Evolutionary conservation across 2,113 vertebrate genomes (phyloP).

Genomic region (Protomyctophum bolini): DNA sequence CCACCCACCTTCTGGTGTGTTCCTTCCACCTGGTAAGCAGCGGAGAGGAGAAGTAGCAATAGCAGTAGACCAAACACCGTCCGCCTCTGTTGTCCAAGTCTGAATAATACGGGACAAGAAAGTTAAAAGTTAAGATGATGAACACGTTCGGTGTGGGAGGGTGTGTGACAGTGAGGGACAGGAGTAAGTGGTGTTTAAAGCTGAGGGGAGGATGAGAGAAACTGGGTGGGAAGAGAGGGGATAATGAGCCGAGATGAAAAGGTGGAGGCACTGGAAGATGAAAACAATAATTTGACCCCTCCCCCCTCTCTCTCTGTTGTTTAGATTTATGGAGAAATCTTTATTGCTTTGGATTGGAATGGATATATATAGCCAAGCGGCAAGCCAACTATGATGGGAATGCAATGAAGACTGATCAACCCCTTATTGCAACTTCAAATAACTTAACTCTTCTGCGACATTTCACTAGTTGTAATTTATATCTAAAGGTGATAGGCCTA

Average conservation of each 20-base stretch:
- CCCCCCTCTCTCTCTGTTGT: not conserved
- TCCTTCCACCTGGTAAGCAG: constrained; percentile 86
- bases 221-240: constrained; percentile 3
- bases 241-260: constrained; percentile 21
- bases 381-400: no score
- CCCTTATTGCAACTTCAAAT: no score
- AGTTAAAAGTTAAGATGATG: constrained; percentile 26
- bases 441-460: no score
- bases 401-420: no score
- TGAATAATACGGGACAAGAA: constrained; percentile 41
- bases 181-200: not conserved
- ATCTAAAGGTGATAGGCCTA: no score
- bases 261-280: not conserved
- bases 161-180: constrained; percentile 3
- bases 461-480: no score
- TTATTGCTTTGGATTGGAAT: no score
- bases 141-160: not conserved
- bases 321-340: no score
- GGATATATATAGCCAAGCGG: no score
- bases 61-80: constrained; percentile 77
- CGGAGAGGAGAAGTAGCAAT: constrained; percentile 78
- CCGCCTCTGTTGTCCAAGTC: constrained; percentile 85
- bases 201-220: not conserved
- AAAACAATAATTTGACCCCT: not conserved
- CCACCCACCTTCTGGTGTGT: constrained; percentile 86